Percentiles rank a stretch among this genome's conserved stretches.
Conservation (phyloP, 2,888 invertebrate genomes). For the Caenorhabditis sp. region DNA sequence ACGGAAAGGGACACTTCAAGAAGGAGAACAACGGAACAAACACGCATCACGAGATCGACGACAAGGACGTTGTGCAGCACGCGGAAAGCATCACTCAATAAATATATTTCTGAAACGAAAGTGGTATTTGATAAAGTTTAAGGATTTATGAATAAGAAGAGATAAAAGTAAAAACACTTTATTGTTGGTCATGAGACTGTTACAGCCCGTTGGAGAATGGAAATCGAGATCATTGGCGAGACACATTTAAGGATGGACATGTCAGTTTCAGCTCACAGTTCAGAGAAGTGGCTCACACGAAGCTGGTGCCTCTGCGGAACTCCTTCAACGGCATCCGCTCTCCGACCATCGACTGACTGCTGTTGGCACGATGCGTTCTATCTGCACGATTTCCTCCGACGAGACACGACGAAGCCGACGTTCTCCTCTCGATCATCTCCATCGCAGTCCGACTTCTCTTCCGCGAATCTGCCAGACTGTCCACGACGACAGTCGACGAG, state of each 20-base stretch:
- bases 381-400: constrained; percentile 46
- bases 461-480: constrained; percentile 37
- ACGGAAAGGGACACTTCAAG: constrained; percentile 55
- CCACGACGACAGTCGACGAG: constrained; percentile 57
- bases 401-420: constrained; percentile 40
- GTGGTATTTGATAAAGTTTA: too few relatives aligned
- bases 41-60: constrained; percentile 37
- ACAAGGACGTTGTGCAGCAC: constrained; percentile 33
- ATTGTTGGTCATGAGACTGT: constrained; percentile 1
- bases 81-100: constrained; percentile 12
- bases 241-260: not conserved
- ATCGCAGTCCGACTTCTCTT: constrained; percentile 44
- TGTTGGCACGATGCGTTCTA: constrained; percentile 50
- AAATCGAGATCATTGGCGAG: constrained; percentile 11
- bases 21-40: constrained; percentile 22
- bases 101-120: too few relatives aligned
- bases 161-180: too few relatives aligned
- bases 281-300: constrained; percentile 41
- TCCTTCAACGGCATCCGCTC: constrained; percentile 59
- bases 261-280: not conserved
- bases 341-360: constrained; percentile 58
- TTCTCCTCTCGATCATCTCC: constrained; percentile 47
- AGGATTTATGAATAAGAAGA: too few relatives aligned
- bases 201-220: constrained; percentile 3
- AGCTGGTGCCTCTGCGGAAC: constrained; percentile 61